Percentiles rank a stretch among this genome's conserved stretches.
These are phyloP conservation scores for Danio kyathit DNA, from an alignment of 2,797 vertebrate genomes.

Conservation along the genomic window DNA sequence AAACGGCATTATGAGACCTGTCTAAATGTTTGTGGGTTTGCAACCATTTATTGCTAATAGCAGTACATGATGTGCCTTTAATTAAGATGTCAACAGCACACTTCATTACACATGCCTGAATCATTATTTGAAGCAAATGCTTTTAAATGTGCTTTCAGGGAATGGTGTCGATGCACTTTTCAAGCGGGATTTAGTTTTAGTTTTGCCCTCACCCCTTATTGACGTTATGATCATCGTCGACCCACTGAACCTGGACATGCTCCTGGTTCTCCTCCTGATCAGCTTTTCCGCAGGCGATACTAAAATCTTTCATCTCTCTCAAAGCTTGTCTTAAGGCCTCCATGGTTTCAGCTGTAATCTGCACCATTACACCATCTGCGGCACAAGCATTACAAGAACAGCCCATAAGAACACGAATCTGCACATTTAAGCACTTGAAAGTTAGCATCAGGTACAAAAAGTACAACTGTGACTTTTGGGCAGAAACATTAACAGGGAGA, in stretches of 20 bases:
- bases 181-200: not conserved
- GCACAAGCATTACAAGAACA: not conserved
- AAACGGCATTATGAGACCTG: not conserved
- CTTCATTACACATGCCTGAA: not conserved
- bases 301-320: conserved; percentile 98
- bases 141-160: not conserved
- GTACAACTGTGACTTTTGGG: not conserved
- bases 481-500: not conserved
- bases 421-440: not conserved
- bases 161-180: not conserved
- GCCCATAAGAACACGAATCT: not conserved
- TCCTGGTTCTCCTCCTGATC: conserved; percentile 95
- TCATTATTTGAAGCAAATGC: not conserved
- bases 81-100: not conserved
- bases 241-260: conserved; percentile 92
- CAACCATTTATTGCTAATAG: not conserved
- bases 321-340: conserved; percentile 92
- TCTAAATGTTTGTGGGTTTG: not conserved
- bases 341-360: conserved; percentile 98
- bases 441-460: not conserved
- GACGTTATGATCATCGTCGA: conserved; percentile 94
- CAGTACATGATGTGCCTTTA: not conserved
- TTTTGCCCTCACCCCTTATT: conserved; percentile 89
- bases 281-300: conserved; percentile 90
- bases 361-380: conserved; percentile 96